phyloP scores from a whole-genome alignment of 2,113 vertebrate genomes.

The Lagopus muta region DNA sequence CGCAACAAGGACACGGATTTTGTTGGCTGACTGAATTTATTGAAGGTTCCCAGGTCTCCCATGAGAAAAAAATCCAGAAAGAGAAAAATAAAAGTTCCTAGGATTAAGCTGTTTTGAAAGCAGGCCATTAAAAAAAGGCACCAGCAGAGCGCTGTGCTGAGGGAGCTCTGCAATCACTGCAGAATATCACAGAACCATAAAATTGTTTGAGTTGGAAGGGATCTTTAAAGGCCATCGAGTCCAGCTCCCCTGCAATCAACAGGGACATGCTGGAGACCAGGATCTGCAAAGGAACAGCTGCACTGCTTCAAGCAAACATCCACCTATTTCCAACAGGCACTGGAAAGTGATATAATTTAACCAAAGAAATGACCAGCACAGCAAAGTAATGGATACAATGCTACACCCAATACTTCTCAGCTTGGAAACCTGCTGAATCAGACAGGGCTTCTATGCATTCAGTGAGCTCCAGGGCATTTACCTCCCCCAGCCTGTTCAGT shows the following conservation, averaged over 20 bases:
- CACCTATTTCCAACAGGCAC: background rate
- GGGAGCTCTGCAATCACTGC: background rate
- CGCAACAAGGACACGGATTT: background rate
- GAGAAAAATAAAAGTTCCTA: background rate
- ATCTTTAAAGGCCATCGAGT: too few relatives aligned
- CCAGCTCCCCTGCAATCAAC: too few relatives aligned
- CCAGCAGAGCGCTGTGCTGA: background rate
- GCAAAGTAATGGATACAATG: background rate
- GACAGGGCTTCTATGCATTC: background rate
- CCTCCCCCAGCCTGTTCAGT: background rate
- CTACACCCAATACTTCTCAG: background rate
- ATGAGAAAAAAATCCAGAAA: background rate
- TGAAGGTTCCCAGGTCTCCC: background rate
- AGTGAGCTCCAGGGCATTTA: background rate
- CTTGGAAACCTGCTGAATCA: background rate
- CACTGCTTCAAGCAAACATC: background rate
- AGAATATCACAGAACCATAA: background rate
- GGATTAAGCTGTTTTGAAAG: background rate
- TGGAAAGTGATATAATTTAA: background rate
- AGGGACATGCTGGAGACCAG: background rate
- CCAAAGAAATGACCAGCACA: background rate
- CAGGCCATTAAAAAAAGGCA: background rate
- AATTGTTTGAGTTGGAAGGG: too few relatives aligned
- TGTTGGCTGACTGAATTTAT: background rate
- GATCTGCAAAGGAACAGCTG: background rate